Conservation (phyloP, 2,113 vertebrate genomes). For the Tragelaphus scriptus region DNA sequence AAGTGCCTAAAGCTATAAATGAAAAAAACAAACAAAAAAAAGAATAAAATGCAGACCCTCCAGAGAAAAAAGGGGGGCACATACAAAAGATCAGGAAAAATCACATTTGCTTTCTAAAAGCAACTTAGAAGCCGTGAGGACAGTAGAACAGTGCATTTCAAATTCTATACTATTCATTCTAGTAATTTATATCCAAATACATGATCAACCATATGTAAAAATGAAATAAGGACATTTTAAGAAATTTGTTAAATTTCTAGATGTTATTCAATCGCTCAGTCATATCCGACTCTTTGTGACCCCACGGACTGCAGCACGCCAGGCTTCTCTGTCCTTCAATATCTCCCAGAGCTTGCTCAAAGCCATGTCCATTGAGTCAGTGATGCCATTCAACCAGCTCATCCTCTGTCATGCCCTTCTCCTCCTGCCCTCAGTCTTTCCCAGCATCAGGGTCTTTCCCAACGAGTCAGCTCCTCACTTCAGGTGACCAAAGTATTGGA, state of each 20-base stretch:
- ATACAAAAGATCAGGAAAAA: neutral
- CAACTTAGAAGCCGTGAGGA: neutral
- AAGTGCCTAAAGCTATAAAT: neutral
- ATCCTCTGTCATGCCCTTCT: neutral
- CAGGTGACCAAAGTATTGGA: neutral
- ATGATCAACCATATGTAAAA: neutral
- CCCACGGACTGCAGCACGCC: rapidly evolving
- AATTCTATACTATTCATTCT: neutral
- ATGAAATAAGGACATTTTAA: neutral
- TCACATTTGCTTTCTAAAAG: neutral
- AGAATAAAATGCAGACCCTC: neutral
- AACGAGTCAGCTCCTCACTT: neutral
- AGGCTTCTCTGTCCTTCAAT: neutral
- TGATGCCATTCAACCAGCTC: neutral
- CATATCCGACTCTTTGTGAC: neutral
- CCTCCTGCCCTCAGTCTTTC: neutral
- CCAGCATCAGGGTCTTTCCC: neutral
- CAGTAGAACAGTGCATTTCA: neutral
- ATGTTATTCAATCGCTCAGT: neutral
- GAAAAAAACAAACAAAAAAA: neutral
- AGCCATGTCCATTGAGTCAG: neutral
- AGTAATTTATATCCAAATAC: neutral
- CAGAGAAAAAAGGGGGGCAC: neutral
- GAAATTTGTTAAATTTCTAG: neutral
- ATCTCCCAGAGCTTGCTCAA: neutral